These are phyloP conservation scores for Diplodus sargus DNA, from an alignment of 2,797 vertebrate genomes.

Conservation along the genomic window DNA sequence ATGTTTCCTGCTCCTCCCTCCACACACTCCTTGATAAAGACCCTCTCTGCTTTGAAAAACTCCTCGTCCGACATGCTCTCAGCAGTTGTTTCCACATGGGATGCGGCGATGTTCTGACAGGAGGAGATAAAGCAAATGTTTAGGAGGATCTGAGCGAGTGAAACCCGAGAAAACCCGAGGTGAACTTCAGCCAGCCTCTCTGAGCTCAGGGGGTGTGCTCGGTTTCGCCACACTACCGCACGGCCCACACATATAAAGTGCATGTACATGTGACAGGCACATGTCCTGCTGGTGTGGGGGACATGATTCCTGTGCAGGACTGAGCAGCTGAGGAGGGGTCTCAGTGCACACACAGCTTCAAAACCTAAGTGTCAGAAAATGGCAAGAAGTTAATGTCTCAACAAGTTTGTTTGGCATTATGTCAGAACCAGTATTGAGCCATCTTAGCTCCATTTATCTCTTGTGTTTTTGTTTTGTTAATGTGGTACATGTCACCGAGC, in stretches of 20 bases:
- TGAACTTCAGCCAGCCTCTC: slow-evolving; percentile 54
- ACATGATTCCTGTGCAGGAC: slow-evolving; percentile 21
- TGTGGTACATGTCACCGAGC: not conserved
- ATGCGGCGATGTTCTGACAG: slow-evolving; percentile 66
- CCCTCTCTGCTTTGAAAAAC: slow-evolving; percentile 89
- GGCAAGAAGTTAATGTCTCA: slow-evolving; percentile 6
- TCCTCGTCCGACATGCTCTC: slow-evolving; percentile 83
- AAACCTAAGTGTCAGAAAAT: slow-evolving; percentile 3
- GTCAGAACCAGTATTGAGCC: not conserved
- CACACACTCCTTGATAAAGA: slow-evolving; percentile 86
- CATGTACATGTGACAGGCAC: slow-evolving; percentile 59
- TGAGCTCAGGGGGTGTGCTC: slow-evolving; percentile 56
- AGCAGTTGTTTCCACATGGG: slow-evolving; percentile 53
- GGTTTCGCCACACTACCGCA: slow-evolving; percentile 59
- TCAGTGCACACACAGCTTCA: not conserved
- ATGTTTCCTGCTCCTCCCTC: slow-evolving; percentile 80
- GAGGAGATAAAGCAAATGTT: slow-evolving; percentile 61
- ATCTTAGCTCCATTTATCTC: not conserved
- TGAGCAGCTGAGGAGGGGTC: slow-evolving; percentile 5
- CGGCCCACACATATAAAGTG: slow-evolving; percentile 68
- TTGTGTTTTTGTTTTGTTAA: not conserved
- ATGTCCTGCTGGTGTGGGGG: slow-evolving; percentile 55
- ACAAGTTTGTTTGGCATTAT: not conserved
- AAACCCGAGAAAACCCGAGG: slow-evolving; percentile 72
- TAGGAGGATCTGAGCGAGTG: slow-evolving; percentile 59